Base-by-base conservation (phyloP, 2,888 invertebrate genomes). In the Cybosia mesomella region DNA sequence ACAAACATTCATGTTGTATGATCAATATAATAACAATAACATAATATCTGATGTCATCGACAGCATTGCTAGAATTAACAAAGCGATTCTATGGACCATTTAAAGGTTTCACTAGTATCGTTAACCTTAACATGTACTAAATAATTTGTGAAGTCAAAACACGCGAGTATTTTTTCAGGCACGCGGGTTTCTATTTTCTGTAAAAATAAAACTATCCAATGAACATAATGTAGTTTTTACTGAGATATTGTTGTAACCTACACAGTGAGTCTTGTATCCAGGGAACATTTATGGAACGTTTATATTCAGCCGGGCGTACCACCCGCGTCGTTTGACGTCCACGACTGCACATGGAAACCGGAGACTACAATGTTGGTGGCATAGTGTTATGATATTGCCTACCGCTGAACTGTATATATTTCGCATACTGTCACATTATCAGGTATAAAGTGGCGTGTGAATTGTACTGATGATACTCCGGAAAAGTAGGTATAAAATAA, bases 291-390 rank as follows among this genome's bases (percentile, higher is more conserved):
- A 88, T 87, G 84, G 86, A 81, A 87, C 87, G 90, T 91, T 91
- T 93, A 91, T 91, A 91, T 92, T 91, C 89, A 88, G 86, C 85
- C 80, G 82, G 79, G 86, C 85, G 82, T 87, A 87, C 93, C 93
- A 92, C 93, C 92, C 93, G 92, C 93, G 90, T 89, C 83, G 93
- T 84, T 81, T 83, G 81, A 76, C 81, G 83, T 77, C 85, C 83
- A 79, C 84, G 83, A 83, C 82, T 83, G 84, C 83, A 81, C 85
- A 83, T 86, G 87, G 87, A 89, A 91, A 91, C 87, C 87, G 84
- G 90, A 88, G 88, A 89, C 85, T 85, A 83, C 82, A 72, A 83
- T 85, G 87, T 83, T 85, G 85, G 86, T 87, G 84, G 85, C 83
- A 82, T 79, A 80, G 81, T 82, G 81, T 83, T 83, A 81, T 79